Percentiles rank a stretch among this genome's conserved stretches.
Conservation (phyloP, 2,888 invertebrate species). For the Podabrus alpinus region DNA sequence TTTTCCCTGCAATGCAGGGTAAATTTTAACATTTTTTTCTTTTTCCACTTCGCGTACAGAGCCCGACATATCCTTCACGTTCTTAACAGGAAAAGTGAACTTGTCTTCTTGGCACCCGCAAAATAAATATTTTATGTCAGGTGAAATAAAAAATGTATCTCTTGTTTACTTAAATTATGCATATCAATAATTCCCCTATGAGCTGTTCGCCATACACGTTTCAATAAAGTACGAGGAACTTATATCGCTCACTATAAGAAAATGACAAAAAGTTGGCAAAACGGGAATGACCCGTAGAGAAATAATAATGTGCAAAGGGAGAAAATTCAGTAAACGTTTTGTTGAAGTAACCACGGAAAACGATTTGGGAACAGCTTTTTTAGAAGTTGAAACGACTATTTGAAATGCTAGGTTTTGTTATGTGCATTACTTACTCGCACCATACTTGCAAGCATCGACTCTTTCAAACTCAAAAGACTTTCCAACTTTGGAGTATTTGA, state of each 20-base stretch:
- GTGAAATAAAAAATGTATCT: background rate
- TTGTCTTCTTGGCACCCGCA: background rate
- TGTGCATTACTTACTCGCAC: constrained; percentile 6
- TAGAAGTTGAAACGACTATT: constrained; percentile 24
- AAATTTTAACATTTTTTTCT: background rate
- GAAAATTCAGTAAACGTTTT: constrained; percentile 23
- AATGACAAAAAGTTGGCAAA: constrained; percentile 16
- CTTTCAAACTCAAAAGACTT: constrained; percentile 7
- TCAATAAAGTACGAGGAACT: constrained; percentile 6
- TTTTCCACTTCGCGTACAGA: background rate
- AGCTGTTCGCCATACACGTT: background rate
- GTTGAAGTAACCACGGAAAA: constrained; percentile 21
- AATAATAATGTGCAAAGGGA: constrained; percentile 24
- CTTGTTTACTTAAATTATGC: constrained; percentile 7
- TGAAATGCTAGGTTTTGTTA: constrained; percentile 21
- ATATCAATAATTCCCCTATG: background rate
- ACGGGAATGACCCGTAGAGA: constrained; percentile 26
- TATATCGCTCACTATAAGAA: constrained; percentile 13
- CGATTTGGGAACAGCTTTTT: constrained; percentile 25
- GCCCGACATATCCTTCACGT: background rate
- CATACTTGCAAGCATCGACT: background rate
- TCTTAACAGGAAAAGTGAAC: background rate
- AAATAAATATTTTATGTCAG: background rate
- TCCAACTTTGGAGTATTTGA: background rate
- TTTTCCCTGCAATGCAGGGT: background rate